These are phyloP conservation scores for Orchestes rusci DNA, from an alignment of 2,888 invertebrate genomes.

Conservation along the genomic window DNA sequence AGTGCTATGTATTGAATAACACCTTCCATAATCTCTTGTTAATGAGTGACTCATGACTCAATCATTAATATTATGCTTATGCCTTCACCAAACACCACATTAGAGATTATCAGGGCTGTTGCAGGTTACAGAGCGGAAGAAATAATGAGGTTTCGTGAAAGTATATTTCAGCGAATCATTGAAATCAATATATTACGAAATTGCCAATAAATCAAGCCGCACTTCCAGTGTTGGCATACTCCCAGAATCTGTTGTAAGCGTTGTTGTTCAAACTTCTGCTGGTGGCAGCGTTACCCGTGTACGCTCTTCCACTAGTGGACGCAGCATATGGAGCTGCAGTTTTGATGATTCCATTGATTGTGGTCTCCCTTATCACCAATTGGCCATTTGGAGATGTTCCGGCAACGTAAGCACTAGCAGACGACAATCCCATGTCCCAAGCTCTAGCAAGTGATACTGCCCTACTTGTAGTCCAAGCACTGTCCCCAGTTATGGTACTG, in stretches of 20 bases:
- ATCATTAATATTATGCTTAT: too few species aligned
- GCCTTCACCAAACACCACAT: too few species aligned
- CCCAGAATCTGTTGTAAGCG: constrained; percentile 16
- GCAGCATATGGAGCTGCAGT: constrained; percentile 9
- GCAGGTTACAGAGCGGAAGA: too few species aligned
- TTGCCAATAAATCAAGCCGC: constrained; percentile 3
- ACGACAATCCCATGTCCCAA: constrained; percentile 12
- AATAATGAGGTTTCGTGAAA: too few species aligned
- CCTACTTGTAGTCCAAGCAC: constrained; percentile 1
- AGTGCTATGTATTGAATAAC: too few species aligned
- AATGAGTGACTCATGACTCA: too few species aligned
- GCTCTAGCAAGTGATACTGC: constrained; percentile 9
- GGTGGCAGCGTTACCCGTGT: constrained; percentile 9
- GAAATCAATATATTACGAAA: too few species aligned
- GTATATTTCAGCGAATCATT: too few species aligned
- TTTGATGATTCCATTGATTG: constrained; percentile 9
- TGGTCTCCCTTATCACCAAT: constrained; percentile 12
- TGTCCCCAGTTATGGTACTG: constrained; percentile 13
- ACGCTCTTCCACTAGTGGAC: constrained; percentile 14
- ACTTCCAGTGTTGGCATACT: constrained; percentile 13
- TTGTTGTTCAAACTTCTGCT: constrained; percentile 10
- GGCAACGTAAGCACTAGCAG: constrained; percentile 9
- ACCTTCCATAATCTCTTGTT: too few species aligned
- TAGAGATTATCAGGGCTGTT: too few species aligned
- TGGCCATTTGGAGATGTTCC: constrained; percentile 18